These are phyloP conservation scores for Aptenodytes patagonicus DNA, from an alignment of 2,113 vertebrate genomes.

Conservation along the genomic window DNA sequence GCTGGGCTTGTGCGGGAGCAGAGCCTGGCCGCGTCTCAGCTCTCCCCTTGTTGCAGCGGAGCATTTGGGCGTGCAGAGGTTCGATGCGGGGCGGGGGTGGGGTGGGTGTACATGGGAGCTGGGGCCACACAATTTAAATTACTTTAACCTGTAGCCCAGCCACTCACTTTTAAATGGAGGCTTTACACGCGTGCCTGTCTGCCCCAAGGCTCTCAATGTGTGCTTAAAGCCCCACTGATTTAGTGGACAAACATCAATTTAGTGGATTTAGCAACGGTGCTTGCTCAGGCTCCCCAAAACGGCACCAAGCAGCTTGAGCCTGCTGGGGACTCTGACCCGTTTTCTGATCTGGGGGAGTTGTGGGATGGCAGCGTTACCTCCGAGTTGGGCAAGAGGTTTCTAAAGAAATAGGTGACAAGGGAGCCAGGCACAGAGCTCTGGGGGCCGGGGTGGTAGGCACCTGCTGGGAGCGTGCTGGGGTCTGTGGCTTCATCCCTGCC, in stretches of 20 bases:
- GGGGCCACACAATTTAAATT: background rate
- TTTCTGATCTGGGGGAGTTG: background rate
- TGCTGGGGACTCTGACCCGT: background rate
- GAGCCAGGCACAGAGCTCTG: background rate
- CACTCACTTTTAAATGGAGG: background rate
- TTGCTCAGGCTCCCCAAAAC: background rate
- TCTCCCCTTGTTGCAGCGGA: background rate
- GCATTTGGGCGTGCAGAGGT: background rate
- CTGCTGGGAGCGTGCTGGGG: background rate
- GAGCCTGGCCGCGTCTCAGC: background rate
- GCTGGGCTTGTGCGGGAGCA: background rate
- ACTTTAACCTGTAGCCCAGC: background rate
- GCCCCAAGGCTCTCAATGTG: accelerated
- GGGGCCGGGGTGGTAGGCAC: background rate
- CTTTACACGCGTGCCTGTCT: accelerated
- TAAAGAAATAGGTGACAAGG: background rate
- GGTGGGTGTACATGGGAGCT: background rate
- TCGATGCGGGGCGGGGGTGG: accelerated
- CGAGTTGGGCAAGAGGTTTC: background rate
- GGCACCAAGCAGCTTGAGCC: background rate
- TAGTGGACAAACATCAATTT: background rate
- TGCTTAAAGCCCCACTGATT: background rate
- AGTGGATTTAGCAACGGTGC: background rate
- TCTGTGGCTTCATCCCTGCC: background rate
- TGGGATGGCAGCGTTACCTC: background rate